These are phyloP conservation scores for Montipora foliosa DNA, from an alignment of 64 coral and sea anemone species.

Conservation along the genomic window DNA sequence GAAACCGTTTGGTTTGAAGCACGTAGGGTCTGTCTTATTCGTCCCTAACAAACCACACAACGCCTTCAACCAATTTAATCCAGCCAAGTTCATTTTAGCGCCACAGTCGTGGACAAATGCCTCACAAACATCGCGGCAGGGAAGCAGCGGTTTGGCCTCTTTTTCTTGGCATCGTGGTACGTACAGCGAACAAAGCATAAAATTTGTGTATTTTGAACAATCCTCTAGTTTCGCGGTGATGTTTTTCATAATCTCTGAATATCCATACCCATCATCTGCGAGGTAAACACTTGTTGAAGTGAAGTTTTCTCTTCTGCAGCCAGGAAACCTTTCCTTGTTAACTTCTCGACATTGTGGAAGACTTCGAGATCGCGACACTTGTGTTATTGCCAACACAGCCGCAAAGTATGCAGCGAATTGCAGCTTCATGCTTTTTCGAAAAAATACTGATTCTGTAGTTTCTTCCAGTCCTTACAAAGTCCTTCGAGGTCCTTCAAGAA, in stretches of 20 bases:
- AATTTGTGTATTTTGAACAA: constrained; percentile 60
- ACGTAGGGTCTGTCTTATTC: constrained; percentile 2
- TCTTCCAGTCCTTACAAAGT: no score
- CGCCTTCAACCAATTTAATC: constrained; percentile 61
- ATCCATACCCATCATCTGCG: background rate
- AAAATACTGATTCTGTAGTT: no score
- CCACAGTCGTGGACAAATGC: constrained; percentile 39
- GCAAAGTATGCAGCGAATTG: background rate
- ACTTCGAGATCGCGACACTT: background rate
- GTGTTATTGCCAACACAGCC: background rate
- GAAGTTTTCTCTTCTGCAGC: background rate
- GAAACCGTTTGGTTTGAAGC: constrained; percentile 52
- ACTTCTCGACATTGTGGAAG: background rate
- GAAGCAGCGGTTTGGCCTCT: constrained; percentile 30
- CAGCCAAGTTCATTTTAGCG: constrained; percentile 3
- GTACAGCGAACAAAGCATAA: constrained; percentile 65
- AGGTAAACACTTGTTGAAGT: background rate
- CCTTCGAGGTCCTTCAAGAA: no score
- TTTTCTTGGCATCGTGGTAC: constrained; percentile 37
- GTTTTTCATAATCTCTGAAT: background rate
- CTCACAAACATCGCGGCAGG: constrained; percentile 61
- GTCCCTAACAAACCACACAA: constrained; percentile 33
- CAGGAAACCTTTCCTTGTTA: background rate
- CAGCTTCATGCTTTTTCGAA: background rate
- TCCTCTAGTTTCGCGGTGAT: background rate